Evolutionary conservation across 1,140 invertebrate genomes (phyloP), one percentile per base, ranked within the genome.

Genomic region (Papilio polytes): DNA sequence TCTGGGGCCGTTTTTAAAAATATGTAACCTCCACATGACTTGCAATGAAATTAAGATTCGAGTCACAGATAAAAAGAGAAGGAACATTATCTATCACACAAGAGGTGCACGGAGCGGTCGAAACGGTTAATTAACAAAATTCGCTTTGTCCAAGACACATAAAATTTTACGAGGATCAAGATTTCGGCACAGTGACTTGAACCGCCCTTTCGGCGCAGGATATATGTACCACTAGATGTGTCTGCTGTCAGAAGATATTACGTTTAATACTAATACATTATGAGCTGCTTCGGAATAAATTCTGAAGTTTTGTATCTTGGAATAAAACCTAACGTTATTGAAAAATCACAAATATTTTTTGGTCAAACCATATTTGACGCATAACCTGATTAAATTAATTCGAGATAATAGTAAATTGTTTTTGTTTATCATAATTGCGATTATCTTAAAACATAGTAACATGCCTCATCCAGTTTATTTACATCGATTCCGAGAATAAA

Each of bases 121-220:
- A 88, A 91, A 89, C 86, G 87, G 90, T 94, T 94, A 94, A 94
- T 94, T 94, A 94, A 94, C 93, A 91, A 94, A 94, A 94, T 94
- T 93, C 92, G 89, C 93, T 94, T 94, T 94, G 93, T 94, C 89
- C 91, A 88, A 90, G 86, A 91, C 89, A 93, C 93, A 94, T 94
- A 94, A 94, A 94, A 94, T 94, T 94, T 94, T 94, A 94, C 86
- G 92, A 94, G 89, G 89, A 94, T 94, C 93, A 91, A 93, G 92
- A 94, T 94, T 87, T 88, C 83, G 80, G 86, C 80, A 83, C 85
- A 85, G 87, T 85, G 85, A 84, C 83, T 85, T 80, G 81, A 63
- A 85, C 88, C 87, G 87, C 85, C 87, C 82, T 84, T 82, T 86
- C 78, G 84, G 80, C 41, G 77, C 82, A 18, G 46, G 85, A 81